A percentile compares a stretch with the other conserved stretches of the same genome.
Evolutionary conservation across 1,140 invertebrate species (phyloP).

Genomic region (Ips typographus): DNA sequence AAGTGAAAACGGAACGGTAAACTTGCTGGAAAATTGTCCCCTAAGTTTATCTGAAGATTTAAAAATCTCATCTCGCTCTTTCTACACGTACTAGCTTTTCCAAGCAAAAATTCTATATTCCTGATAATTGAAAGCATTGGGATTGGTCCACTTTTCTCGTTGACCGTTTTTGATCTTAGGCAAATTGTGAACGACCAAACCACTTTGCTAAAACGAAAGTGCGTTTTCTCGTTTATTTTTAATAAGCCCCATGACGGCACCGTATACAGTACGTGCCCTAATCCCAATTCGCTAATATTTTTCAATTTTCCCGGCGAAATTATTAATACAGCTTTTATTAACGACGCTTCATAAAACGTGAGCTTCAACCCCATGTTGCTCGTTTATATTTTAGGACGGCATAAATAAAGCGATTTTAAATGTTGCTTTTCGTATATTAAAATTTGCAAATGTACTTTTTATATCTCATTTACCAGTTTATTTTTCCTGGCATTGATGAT

Average conservation of each 20-base stretch:
- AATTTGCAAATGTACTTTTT: conserved; percentile 3
- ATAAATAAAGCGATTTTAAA: conserved; percentile 5
- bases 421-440: conserved; percentile 2
- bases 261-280: conserved; percentile 6
- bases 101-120: no score
- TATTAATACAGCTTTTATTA: conserved; percentile 13
- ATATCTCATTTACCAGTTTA: not conserved
- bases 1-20: no score
- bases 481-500: no score
- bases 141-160: no score
- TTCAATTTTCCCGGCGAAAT: conserved; percentile 14
- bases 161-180: no score
- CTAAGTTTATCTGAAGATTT: no score
- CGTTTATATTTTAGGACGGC: conserved; percentile 1
- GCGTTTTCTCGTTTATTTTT: conserved; percentile 5
- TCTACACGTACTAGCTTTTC: no score
- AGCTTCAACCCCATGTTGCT: conserved; percentile 10
- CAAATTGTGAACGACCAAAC: not conserved
- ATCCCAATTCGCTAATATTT: conserved; percentile 13
- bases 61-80: no score
- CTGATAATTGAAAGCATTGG: no score
- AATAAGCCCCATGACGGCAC: conserved; percentile 5
- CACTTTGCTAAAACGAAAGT: conserved; percentile 2
- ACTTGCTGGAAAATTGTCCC: no score
- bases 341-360: conserved; percentile 14